These are phyloP conservation scores for Aphelocoma californica DNA, from an alignment of 2,797 vertebrate genomes.

Conservation along the genomic window DNA sequence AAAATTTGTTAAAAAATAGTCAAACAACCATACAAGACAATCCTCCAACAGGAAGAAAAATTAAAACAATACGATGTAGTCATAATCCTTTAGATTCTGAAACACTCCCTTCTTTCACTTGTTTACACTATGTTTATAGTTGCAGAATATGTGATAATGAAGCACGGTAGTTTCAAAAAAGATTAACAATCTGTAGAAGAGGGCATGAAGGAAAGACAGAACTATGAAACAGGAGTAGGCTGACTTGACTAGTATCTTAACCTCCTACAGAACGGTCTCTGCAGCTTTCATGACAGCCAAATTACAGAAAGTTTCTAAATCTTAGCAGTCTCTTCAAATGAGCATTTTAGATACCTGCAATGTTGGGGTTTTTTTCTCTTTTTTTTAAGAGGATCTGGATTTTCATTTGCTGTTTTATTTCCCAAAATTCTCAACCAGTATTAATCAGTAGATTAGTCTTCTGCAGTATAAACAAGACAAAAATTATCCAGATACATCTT, in stretches of 20 bases:
- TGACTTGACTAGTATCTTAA: not conserved
- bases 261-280: not conserved
- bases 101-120: not conserved
- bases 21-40: not conserved
- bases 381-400: not conserved
- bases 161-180: not conserved
- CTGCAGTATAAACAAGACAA: not conserved
- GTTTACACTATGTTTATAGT: not conserved
- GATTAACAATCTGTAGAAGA: not conserved
- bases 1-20: rapidly evolving
- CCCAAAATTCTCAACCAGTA: not conserved
- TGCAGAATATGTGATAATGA: not conserved
- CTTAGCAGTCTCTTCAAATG: not conserved
- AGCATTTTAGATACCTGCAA: not conserved
- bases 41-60: not conserved
- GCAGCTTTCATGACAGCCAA: not conserved
- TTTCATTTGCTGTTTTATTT: not conserved
- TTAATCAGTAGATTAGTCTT: not conserved
- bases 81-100: not conserved
- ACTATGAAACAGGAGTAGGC: not conserved
- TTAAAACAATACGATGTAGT: not conserved
- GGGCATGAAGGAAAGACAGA: not conserved
- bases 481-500: not conserved
- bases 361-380: not conserved
- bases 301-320: not conserved